Evolutionary conservation across 2,888 invertebrate genomes (phyloP).

Genomic region (Norana najaformis): DNA sequence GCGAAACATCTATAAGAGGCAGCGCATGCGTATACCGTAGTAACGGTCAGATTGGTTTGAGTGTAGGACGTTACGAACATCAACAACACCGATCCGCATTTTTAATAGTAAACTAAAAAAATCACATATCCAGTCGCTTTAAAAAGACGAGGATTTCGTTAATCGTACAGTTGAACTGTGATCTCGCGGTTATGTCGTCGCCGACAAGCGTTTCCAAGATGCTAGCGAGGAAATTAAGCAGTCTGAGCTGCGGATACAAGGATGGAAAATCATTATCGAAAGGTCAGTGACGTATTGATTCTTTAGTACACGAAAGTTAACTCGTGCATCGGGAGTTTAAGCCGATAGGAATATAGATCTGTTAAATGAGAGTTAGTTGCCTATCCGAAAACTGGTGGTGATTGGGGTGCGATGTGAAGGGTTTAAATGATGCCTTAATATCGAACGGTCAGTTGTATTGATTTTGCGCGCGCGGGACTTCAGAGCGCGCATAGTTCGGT

Average conservation of each 20-base stretch:
- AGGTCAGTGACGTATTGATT: background rate
- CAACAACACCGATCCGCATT: background rate
- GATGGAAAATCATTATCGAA: background rate
- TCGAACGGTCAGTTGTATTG: background rate
- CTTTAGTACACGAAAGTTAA: background rate
- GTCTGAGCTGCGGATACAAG: constrained; percentile 26
- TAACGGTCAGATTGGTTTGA: background rate
- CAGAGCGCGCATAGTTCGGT: background rate
- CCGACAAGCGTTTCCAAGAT: constrained; percentile 33
- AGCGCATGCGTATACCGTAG: background rate
- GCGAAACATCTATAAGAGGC: background rate
- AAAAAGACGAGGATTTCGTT: background rate
- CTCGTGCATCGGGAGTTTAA: background rate
- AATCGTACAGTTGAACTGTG: background rate
- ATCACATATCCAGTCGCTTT: background rate
- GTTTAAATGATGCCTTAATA: background rate
- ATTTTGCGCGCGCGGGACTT: background rate
- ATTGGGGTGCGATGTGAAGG: background rate
- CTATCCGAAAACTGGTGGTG: background rate
- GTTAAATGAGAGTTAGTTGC: background rate
- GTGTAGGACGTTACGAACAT: background rate
- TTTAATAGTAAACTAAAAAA: background rate
- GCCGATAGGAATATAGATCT: background rate
- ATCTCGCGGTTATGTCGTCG: constrained; percentile 8
- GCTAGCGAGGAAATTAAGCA: constrained; percentile 36